Evolutionary conservation across 1,140 invertebrate genomes (phyloP).

Genomic region (Galleria mellonella): DNA sequence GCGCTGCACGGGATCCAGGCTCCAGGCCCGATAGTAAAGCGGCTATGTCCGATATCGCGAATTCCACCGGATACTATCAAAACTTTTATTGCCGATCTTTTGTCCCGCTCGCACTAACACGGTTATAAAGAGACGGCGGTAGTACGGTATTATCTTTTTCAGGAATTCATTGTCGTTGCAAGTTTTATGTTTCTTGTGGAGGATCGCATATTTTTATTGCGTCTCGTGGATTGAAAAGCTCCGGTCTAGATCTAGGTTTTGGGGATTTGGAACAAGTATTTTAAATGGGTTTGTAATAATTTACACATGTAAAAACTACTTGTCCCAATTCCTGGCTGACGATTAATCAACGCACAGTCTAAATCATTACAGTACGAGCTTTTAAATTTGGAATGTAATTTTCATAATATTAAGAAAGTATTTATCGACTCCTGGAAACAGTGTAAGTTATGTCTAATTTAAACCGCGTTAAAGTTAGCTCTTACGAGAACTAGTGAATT

Average conservation of each 20-base stretch:
- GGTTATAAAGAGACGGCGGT: conserved; percentile 44
- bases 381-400: too few species aligned
- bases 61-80: conserved; percentile 62
- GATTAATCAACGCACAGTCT: too few species aligned
- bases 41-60: conserved; percentile 56
- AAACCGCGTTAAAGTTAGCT: too few species aligned
- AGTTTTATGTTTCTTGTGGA: conserved; percentile 58
- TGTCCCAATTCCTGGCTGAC: too few species aligned
- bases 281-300: too few species aligned
- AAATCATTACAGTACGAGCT: too few species aligned
- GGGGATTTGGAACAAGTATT: too few species aligned
- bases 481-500: too few species aligned
- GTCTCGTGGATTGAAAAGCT: conserved; percentile 60
- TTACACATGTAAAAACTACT: too few species aligned
- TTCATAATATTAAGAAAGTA: too few species aligned
- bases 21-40: conserved; percentile 35
- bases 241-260: conserved; percentile 3
- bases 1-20: conserved; percentile 37
- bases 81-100: conserved; percentile 56
- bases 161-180: conserved; percentile 64
- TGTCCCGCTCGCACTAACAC: conserved; percentile 43
- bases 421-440: too few species aligned
- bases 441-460: too few species aligned
- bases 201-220: conserved; percentile 68
- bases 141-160: conserved; percentile 55